phyloP scores from a whole-genome alignment of 2,888 invertebrate species.

The Erebia aethiops region DNA sequence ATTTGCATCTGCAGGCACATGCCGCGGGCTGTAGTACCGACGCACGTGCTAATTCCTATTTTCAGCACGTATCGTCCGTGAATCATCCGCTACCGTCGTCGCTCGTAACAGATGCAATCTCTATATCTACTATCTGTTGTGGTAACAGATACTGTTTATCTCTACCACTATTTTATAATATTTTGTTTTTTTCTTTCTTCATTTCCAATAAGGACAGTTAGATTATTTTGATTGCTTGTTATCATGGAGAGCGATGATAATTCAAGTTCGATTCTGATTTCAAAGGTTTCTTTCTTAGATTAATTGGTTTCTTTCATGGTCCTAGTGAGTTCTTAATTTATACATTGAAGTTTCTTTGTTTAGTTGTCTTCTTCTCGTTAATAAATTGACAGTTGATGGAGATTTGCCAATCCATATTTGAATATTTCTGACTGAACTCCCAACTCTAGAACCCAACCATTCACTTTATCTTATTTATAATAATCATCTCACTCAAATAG shows the following conservation, averaged over 20 bases:
- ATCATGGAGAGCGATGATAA: neutral
- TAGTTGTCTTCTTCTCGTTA: no score
- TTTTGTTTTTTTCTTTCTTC: neutral
- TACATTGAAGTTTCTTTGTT: no score
- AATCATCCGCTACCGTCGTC: constrained; percentile 30
- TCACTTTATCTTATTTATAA: neutral
- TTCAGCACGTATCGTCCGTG: constrained; percentile 44
- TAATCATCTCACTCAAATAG: constrained; percentile 1
- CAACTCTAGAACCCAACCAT: neutral
- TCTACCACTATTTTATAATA: neutral
- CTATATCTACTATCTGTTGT: constrained; percentile 6
- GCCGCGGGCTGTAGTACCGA: constrained; percentile 38
- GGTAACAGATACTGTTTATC: neutral
- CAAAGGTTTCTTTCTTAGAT: neutral
- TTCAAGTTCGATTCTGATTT: neutral
- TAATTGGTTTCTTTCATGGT: neutral
- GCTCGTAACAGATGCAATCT: constrained; percentile 5
- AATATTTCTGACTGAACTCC: neutral
- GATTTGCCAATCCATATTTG: neutral
- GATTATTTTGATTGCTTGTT: neutral
- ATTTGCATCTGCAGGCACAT: constrained; percentile 26
- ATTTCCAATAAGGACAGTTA: neutral
- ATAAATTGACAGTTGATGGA: neutral
- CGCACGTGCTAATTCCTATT: constrained; percentile 56
- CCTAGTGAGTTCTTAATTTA: no score